These are phyloP conservation scores for Antechinus flavipes DNA, from an alignment of 2,113 vertebrate species.

Conservation along the genomic window DNA sequence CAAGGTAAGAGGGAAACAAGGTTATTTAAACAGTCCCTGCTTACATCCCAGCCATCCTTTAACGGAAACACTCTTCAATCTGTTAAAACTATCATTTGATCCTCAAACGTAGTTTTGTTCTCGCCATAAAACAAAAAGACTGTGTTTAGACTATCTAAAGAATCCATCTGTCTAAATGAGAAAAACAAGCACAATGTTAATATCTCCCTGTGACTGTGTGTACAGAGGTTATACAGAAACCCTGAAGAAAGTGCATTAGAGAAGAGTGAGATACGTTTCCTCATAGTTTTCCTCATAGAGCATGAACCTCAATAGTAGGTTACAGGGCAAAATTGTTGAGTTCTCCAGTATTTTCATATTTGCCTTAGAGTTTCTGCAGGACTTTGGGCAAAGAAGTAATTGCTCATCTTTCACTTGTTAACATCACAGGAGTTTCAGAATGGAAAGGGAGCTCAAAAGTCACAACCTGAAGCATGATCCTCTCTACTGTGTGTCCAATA, in stretches of 20 bases:
- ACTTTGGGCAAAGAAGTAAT: not conserved
- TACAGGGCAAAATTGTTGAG: not conserved
- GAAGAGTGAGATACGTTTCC: fast-evolving
- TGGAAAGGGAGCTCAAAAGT: not conserved
- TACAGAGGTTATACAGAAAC: not conserved
- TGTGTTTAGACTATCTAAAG: slow-evolving; percentile 59
- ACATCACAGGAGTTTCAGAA: not conserved
- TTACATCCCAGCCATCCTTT: slow-evolving; percentile 47
- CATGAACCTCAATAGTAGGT: no score
- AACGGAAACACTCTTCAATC: slow-evolving; percentile 54
- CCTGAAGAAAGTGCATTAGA: not conserved
- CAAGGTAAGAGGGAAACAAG: slow-evolving; percentile 72
- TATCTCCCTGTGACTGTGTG: slow-evolving; percentile 11
- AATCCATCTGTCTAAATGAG: slow-evolving; percentile 34
- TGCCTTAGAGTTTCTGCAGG: not conserved
- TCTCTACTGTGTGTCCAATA: not conserved
- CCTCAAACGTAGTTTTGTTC: slow-evolving; percentile 52
- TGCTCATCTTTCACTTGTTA: slow-evolving; percentile 15
- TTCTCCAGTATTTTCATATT: fast-evolving
- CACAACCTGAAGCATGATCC: not conserved
- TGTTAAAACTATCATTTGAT: slow-evolving; percentile 67
- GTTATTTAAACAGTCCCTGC: slow-evolving; percentile 75
- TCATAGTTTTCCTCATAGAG: not conserved
- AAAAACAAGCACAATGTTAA: slow-evolving; percentile 1
- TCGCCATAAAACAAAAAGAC: slow-evolving; percentile 61